A percentile compares a stretch with the other conserved stretches of the same genome.
phyloP scores from a whole-genome alignment of 2,113 vertebrate genomes.

The Loxodonta africana region DNA sequence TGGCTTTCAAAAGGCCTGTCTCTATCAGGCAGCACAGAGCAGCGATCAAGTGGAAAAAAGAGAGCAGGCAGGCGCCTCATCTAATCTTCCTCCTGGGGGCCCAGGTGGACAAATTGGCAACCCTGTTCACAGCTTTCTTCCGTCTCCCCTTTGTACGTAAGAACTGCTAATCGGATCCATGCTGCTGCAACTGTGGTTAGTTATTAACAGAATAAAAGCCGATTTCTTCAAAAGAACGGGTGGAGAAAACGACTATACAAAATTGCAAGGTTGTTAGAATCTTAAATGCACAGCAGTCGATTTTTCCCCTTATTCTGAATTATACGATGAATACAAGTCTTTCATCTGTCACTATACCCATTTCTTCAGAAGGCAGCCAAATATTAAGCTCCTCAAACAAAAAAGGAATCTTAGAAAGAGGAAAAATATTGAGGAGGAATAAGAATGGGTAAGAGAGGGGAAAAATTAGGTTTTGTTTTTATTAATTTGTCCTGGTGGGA shows the following conservation, averaged over 20 bases:
- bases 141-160: conserved; percentile 87
- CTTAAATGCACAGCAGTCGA: conserved; percentile 91
- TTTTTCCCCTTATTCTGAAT: conserved; percentile 89
- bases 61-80: conserved; percentile 84
- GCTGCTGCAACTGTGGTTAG: conserved; percentile 91
- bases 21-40: conserved; percentile 67
- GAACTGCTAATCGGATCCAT: conserved; percentile 93
- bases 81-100: conserved; percentile 90
- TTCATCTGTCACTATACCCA: conserved; percentile 90
- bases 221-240: conserved; percentile 91
- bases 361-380: conserved; percentile 90
- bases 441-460: conserved; percentile 83
- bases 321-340: conserved; percentile 88
- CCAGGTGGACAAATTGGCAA: conserved; percentile 92
- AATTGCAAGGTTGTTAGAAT: conserved; percentile 93
- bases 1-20: conserved; percentile 83
- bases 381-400: conserved; percentile 89
- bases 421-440: conserved; percentile 88
- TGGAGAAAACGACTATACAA: conserved; percentile 87
- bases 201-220: conserved; percentile 93
- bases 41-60: conserved; percentile 79
- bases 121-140: conserved; percentile 85
- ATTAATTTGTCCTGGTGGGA: conserved; percentile 88
- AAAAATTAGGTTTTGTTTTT: conserved; percentile 88
- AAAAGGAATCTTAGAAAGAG: conserved; percentile 83